Evolutionary conservation across 2,797 vertebrate genomes (phyloP), one percentile per base, ranked within the genome.

Genomic region (Sebastes cheni): DNA sequence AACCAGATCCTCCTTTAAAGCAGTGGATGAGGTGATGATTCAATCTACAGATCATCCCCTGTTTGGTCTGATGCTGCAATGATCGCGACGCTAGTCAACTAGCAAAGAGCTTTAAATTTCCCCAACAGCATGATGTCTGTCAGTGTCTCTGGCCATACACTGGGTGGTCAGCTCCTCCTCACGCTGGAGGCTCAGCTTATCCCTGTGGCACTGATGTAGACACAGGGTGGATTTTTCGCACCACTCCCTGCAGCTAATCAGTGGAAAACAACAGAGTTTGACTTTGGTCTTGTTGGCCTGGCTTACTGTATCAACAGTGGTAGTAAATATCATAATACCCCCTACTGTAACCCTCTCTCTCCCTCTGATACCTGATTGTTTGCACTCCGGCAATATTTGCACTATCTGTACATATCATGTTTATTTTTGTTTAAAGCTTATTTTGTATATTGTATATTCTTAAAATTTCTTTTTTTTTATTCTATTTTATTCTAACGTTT

Each of bases 241-340:
- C 18, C 39, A 68, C 22, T 66, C 22, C 25, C 66, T 46, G 55
- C 13, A 39, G 70, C 25, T 52, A 42, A 62, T 73, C 16, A 12
- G 62, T 54, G 10, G 29, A 77, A 77, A 74, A 86, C 65, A 34
- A 66, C 25, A 0, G 30, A 67, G 12, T 60, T 56, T 20, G 34
- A 81, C 58, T 77, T 72, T 56, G 69, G 30, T 62, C 52, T 14
- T 64, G 34, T 52, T 67, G 67, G n/a, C 71, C 27, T 56, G 4
- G 16, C 23, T 65, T 59, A 32, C n/a, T n/a, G 34, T 14, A 25
- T 55, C 27, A 61, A 64, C 54, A 39, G 30, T 61, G 27, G 22
- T 25, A 50, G 39, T 32, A 67, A 27, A 82, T 39, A 39, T 46
- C 46, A 39, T 5, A 50, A 29, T 6, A 29, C 6, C 29, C 29